phyloP scores from a whole-genome alignment of 2,797 vertebrate species.

The Cichlasoma orientale region DNA sequence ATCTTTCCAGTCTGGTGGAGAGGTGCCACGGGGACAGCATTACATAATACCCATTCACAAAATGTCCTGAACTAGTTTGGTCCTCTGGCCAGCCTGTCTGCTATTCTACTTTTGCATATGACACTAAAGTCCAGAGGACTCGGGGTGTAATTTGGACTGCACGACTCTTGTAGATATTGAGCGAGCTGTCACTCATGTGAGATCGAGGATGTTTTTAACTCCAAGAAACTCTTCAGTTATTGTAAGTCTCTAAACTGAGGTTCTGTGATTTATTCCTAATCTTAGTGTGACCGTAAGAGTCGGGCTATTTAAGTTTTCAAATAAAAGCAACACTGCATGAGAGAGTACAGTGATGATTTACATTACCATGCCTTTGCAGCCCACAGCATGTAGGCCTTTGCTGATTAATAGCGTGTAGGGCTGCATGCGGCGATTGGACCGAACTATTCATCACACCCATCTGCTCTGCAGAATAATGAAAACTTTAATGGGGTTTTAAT shows the following conservation, averaged over 20 bases:
- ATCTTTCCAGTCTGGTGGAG: slow-evolving; percentile 42
- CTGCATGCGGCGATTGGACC: slow-evolving; percentile 49
- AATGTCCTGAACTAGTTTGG: slow-evolving; percentile 39
- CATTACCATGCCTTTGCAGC: background rate
- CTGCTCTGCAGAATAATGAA: slow-evolving; percentile 65
- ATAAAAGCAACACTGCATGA: background rate
- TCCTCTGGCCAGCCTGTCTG: slow-evolving; percentile 8
- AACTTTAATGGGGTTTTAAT: slow-evolving; percentile 75
- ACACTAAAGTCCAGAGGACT: slow-evolving; percentile 1
- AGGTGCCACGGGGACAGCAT: slow-evolving; percentile 2
- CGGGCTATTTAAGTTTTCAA: background rate
- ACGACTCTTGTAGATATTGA: background rate
- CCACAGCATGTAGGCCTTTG: slow-evolving; percentile 38
- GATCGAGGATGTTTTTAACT: background rate
- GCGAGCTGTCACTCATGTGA: slow-evolving; percentile 23
- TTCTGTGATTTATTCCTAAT: background rate
- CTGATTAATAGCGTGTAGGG: slow-evolving; percentile 61
- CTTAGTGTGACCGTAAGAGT: slow-evolving; percentile 4
- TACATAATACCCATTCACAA: slow-evolving; percentile 66
- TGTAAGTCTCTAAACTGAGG: background rate
- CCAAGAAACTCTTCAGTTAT: background rate
- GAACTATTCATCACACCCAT: slow-evolving; percentile 68
- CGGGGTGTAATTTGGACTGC: slow-evolving; percentile 10
- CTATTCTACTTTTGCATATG: slow-evolving; percentile 1
- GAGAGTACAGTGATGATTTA: slow-evolving; percentile 6